Percentiles rank a stretch among this genome's conserved stretches.
Evolutionary conservation across 2,888 invertebrate genomes (phyloP).

Genomic region (Drosophila birchii): DNA sequence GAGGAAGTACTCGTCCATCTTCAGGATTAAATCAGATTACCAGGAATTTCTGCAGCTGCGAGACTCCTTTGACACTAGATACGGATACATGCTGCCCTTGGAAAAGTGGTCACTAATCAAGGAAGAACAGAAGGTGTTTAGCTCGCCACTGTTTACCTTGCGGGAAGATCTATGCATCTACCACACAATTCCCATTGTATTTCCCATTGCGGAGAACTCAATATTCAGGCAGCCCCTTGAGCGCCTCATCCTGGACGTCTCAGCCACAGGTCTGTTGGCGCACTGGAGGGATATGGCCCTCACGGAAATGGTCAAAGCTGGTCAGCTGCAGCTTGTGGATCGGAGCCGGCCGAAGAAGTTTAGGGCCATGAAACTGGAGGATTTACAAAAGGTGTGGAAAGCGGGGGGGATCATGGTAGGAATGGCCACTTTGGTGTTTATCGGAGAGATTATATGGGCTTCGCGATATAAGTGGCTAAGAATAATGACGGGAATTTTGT

Average conservation of each 20-base stretch:
- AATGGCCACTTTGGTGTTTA: slow-evolving; percentile 36
- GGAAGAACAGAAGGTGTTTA: slow-evolving; percentile 47
- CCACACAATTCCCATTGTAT: slow-evolving; percentile 37
- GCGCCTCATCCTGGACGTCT: slow-evolving; percentile 44
- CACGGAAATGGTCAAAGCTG: slow-evolving; percentile 52
- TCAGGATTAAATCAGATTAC: slow-evolving; percentile 22
- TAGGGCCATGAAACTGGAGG: slow-evolving; percentile 39
- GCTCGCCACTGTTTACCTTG: slow-evolving; percentile 47
- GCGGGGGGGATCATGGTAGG: slow-evolving; percentile 11
- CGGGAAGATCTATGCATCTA: slow-evolving; percentile 35
- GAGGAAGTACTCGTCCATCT: slow-evolving; percentile 20
- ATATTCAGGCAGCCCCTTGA: slow-evolving; percentile 43
- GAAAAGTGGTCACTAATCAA: slow-evolving; percentile 52
- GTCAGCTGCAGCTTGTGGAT: slow-evolving; percentile 34
- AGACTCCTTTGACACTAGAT: slow-evolving; percentile 37
- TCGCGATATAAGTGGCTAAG: neutral
- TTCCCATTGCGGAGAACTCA: slow-evolving; percentile 34
- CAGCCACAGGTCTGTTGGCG: slow-evolving; percentile 43
- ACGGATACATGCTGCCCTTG: slow-evolving; percentile 44
- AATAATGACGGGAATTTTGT: neutral
- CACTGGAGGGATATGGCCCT: slow-evolving; percentile 51
- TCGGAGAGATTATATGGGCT: slow-evolving; percentile 44
- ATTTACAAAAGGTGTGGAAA: slow-evolving; percentile 16
- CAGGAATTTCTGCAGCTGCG: slow-evolving; percentile 28
- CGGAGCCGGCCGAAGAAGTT: slow-evolving; percentile 29